Conservation (phyloP, 1,140 invertebrate species). For the Papilio machaon region DNA sequence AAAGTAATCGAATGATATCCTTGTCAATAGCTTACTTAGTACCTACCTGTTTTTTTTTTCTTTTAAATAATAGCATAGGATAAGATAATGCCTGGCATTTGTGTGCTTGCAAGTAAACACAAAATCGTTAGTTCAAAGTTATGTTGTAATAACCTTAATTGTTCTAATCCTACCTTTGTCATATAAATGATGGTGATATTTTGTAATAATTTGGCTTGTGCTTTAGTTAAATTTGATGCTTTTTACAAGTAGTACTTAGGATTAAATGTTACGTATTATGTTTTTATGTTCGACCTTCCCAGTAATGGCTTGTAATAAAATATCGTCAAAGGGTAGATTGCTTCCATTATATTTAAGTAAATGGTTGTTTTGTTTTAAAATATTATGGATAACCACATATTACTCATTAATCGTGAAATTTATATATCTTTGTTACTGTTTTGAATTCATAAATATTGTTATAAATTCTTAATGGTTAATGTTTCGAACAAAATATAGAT, state of each 20-base stretch:
- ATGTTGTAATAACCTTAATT: too few species aligned
- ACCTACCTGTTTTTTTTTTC: too few species aligned
- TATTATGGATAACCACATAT: background rate
- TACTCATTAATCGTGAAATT: background rate
- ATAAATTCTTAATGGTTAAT: background rate
- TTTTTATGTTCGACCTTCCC: conserved; percentile 13
- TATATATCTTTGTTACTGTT: background rate
- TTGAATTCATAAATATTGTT: background rate
- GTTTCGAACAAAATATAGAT: background rate
- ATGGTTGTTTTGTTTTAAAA: conserved; percentile 7
- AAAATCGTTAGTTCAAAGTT: too few species aligned
- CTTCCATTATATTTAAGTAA: conserved; percentile 28
- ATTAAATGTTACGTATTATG: conserved; percentile 20
- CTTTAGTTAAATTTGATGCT: conserved; percentile 18
- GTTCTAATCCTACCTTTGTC: background rate
- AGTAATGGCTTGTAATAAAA: conserved; percentile 19
- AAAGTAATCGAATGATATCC: too few species aligned
- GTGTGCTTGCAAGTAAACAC: too few species aligned
- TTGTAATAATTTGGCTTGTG: background rate
- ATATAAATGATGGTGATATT: background rate
- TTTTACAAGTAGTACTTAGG: conserved; percentile 7
- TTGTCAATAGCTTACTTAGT: too few species aligned
- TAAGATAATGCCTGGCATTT: too few species aligned
- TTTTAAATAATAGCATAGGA: too few species aligned
- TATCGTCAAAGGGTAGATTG: conserved; percentile 12